Conservation (phyloP, 2,888 invertebrate genomes). For the Omphaloscelis lunosa region DNA sequence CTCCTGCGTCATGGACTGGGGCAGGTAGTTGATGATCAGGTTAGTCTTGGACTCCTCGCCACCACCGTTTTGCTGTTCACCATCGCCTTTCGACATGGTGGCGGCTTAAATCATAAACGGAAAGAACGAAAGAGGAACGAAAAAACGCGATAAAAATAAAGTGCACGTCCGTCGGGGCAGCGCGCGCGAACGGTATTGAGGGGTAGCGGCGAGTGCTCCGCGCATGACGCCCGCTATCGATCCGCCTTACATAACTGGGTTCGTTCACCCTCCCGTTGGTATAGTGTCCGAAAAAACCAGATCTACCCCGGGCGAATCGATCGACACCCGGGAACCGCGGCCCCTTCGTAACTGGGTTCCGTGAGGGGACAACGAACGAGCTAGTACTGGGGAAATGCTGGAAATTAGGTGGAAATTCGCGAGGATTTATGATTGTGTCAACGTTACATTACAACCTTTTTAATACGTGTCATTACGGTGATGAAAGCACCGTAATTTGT, state of each 20-base stretch:
- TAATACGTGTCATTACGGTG: constrained; percentile 21
- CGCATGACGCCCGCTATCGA: constrained; percentile 85
- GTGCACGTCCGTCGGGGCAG: constrained; percentile 88
- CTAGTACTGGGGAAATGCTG: constrained; percentile 41
- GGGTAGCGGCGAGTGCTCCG: constrained; percentile 70
- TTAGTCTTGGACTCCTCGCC: constrained; percentile 99
- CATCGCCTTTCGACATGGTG: constrained; percentile 97
- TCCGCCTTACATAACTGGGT: constrained; percentile 88
- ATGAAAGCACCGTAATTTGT: constrained; percentile 10
- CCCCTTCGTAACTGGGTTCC: constrained; percentile 67
- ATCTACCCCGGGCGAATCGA: constrained; percentile 81
- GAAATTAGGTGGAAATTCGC: constrained; percentile 40
- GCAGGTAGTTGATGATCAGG: constrained; percentile 99
- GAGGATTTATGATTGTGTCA: constrained; percentile 30
- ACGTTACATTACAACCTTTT: constrained; percentile 28
- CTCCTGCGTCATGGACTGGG: constrained; percentile 99
- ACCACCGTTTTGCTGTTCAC: constrained; percentile 96
- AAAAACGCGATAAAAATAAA: constrained; percentile 91
- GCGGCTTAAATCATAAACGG: constrained; percentile 90
- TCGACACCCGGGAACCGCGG: constrained; percentile 82
- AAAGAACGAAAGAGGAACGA: constrained; percentile 91
- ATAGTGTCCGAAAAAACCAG: constrained; percentile 91
- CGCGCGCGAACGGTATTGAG: constrained; percentile 88
- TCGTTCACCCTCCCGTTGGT: constrained; percentile 89
- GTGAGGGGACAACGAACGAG: constrained; percentile 63